Conservation (phyloP, 2,113 vertebrate species). For the Dissostichus mawsoni region DNA sequence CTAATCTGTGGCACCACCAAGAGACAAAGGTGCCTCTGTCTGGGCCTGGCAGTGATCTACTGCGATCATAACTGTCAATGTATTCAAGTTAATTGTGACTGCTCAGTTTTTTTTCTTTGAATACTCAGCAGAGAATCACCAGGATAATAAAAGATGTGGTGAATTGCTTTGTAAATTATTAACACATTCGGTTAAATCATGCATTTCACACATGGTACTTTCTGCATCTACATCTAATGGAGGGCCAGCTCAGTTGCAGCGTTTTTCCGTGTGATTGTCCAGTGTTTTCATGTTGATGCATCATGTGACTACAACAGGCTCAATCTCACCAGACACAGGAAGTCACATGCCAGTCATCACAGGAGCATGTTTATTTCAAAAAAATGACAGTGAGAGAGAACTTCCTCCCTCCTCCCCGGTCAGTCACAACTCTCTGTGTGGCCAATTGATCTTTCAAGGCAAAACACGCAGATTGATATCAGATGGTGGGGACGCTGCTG, state of each 20-base stretch:
- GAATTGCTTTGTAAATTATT: not conserved
- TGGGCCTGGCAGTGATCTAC: not conserved
- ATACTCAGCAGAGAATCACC: not conserved
- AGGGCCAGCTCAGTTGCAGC: not conserved
- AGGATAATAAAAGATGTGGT: not conserved
- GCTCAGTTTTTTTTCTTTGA: not conserved
- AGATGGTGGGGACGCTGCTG: not conserved
- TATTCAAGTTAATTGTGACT: conserved; percentile 1
- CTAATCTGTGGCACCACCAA: not conserved
- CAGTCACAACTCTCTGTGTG: conserved; percentile 38
- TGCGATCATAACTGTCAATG: not conserved
- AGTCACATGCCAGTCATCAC: conserved; percentile 81
- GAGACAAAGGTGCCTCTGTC: conserved; percentile 8
- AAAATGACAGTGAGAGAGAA: conserved; percentile 49
- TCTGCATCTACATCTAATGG: not conserved
- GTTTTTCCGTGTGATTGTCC: conserved; percentile 34
- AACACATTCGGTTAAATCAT: conserved; percentile 1
- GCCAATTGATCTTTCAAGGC: conserved; percentile 30
- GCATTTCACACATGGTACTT: not conserved
- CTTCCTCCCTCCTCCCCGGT: conserved; percentile 20
- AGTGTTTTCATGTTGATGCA: conserved; percentile 46
- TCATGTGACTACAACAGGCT: conserved; percentile 76
- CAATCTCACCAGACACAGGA: conserved; percentile 72
- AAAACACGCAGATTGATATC: not conserved
- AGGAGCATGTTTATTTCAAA: conserved; percentile 75